Percentiles rank a stretch among this genome's conserved stretches.
These are phyloP conservation scores for Ceyx cyanopectus DNA, from an alignment of 2,113 vertebrate species.

Conservation along the genomic window DNA sequence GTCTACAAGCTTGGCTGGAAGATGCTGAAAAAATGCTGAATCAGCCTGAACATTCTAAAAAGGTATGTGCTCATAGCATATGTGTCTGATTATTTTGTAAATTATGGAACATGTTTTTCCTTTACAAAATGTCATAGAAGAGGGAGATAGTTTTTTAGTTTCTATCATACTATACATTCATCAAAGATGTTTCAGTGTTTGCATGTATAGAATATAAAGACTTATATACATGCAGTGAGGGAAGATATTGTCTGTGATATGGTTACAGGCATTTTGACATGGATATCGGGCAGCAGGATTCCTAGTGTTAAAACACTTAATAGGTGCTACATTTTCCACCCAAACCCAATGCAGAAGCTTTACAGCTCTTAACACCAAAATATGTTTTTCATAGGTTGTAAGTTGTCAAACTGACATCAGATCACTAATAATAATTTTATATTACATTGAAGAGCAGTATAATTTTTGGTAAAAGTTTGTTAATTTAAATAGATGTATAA, in stretches of 20 bases:
- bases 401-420: neutral
- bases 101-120: neutral
- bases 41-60: conserved; percentile 88
- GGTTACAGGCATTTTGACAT: neutral
- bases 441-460: neutral
- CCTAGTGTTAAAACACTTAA: neutral
- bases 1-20: conserved; percentile 92
- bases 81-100: neutral
- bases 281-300: neutral
- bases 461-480: neutral
- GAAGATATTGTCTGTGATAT: neutral
- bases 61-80: conserved; percentile 70
- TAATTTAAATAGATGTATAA: neutral
- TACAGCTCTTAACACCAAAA: neutral
- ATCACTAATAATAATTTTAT: neutral
- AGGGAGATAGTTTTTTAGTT: neutral
- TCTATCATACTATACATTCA: neutral
- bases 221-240: fast-evolving
- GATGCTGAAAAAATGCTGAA: conserved; percentile 89
- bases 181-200: neutral
- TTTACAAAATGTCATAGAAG: neutral
- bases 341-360: fast-evolving
- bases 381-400: neutral
- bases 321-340: neutral
- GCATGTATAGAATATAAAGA: fast-evolving